Evolutionary conservation across 2,888 invertebrate genomes (phyloP), one percentile per base, ranked within the genome.

Genomic region (Amphipoea lucens): DNA sequence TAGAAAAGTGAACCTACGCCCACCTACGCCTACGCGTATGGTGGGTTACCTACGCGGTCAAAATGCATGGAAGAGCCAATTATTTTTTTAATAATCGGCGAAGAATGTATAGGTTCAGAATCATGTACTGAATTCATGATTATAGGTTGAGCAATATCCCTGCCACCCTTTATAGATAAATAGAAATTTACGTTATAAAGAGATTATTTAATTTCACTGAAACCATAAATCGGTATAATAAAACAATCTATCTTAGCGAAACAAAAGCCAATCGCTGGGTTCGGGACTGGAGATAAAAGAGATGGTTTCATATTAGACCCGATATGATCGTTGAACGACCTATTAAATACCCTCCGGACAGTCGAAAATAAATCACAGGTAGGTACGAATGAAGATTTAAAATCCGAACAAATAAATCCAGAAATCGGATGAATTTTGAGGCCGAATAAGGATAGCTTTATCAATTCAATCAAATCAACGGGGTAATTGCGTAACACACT

Each of bases 181-280:
- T 20, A 40, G 20, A 65, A 65, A 23, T 40, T 40, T 40, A 65
- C 4, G 65, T 65, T 20, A 1, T 11, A 9, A 9, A 36, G 36
- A 36, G 29, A 48, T 20, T 40, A 20, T 63, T 65, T 65, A 65
- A 65, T 65, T 40, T 23, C 48, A 48, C 20, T 42, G 14, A 68
- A 71, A n/a, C 29, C 57, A 82, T 57, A 72, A 78, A 72, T 78
- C 57, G 6, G 36, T 63, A 14, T 68, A 81, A 83, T 71, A 48
- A 71, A 78, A 68, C 63, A 63, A 83, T 82, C 3, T 60, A 68
- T 78, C 12, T 54, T 40, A 23, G 29, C 54, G 11, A 83, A 72
- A 82, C 78, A 82, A 82, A 83, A 42, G 40, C 62, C 36, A 14
- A 42, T 68, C 23, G 71, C 57, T 51, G 40, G 12, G n/a, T 7